Conservation (phyloP, 2,797 vertebrate genomes). For the Holocentrus rufus region DNA sequence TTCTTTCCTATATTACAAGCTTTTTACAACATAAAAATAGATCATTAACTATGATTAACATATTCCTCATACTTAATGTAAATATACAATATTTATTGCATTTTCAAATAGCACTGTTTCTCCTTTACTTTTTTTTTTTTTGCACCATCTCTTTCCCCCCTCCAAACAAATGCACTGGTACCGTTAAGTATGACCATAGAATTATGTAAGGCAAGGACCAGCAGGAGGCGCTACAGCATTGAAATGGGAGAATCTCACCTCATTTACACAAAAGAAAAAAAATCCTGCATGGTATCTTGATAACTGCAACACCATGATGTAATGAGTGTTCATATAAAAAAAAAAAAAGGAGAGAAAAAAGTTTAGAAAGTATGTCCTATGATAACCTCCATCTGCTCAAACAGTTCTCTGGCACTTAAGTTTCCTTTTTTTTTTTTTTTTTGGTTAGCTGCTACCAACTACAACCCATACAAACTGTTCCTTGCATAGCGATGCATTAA, state of each 20-base stretch:
- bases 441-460: conserved; percentile 67
- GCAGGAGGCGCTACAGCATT: conserved; percentile 66
- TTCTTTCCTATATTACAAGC: conserved; percentile 81
- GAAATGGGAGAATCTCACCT: conserved; percentile 33
- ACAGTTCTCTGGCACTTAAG: conserved; percentile 76
- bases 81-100: conserved; percentile 85
- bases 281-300: conserved; percentile 20
- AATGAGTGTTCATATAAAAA: conserved; percentile 58
- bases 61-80: conserved; percentile 77
- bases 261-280: background rate
- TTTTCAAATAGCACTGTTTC: conserved; percentile 76
- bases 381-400: conserved; percentile 26
- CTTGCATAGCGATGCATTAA: conserved; percentile 73
- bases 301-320: conserved; percentile 4
- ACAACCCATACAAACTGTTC: conserved; percentile 62
- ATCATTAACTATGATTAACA: conserved; percentile 84
- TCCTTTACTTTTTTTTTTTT: conserved; percentile 69
- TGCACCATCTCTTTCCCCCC: conserved; percentile 47
- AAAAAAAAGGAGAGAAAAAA: conserved; percentile 26
- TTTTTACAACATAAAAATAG: conserved; percentile 89
- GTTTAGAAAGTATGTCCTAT: background rate
- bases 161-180: conserved; percentile 69
- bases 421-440: conserved; percentile 60
- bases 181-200: conserved; percentile 72
- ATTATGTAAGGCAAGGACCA: conserved; percentile 83